Percentiles rank a stretch among this genome's conserved stretches.
Evolutionary conservation across 2,797 vertebrate genomes (phyloP).

Genomic region (Sebastes melanostomus): DNA sequence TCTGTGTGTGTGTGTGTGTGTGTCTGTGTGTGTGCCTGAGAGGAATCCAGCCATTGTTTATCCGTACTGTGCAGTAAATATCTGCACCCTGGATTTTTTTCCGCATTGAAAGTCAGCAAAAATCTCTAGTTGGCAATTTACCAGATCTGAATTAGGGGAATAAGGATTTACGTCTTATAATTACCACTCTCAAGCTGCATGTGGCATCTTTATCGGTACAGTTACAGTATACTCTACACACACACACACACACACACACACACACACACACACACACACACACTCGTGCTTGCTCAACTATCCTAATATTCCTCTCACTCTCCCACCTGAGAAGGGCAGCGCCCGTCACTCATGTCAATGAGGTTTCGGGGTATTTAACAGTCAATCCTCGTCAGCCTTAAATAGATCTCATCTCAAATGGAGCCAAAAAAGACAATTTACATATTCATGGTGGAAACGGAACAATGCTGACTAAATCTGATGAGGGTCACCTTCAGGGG

Average conservation of each 20-base stretch:
- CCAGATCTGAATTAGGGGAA: conserved; percentile 23
- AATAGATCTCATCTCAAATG: conserved; percentile 70
- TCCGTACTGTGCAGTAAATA: conserved; percentile 41
- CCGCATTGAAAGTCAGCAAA: conserved; percentile 33
- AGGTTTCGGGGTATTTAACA: conserved; percentile 72
- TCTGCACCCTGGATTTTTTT: conserved; percentile 20
- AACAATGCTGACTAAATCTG: conserved; percentile 66
- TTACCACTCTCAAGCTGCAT: conserved; percentile 26
- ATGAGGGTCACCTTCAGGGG: conserved; percentile 68
- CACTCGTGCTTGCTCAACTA: conserved; percentile 27
- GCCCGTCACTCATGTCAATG: conserved; percentile 72
- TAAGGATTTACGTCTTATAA: conserved; percentile 49
- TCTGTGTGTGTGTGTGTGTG: neutral
- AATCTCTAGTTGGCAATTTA: conserved; percentile 16
- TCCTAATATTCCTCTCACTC: conserved; percentile 62
- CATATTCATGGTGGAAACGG: conserved; percentile 71
- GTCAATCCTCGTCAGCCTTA: conserved; percentile 58
- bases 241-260: neutral
- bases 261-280: neutral
- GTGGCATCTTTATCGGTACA: conserved; percentile 22
- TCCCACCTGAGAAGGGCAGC: conserved; percentile 63
- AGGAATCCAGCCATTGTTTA: conserved; percentile 53
- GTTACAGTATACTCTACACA: conserved; percentile 1
- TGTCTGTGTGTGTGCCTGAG: conserved; percentile 10
- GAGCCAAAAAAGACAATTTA: conserved; percentile 69